Evolutionary conservation across 2,888 invertebrate genomes (phyloP).

Genomic region (Xestia ashworthii): DNA sequence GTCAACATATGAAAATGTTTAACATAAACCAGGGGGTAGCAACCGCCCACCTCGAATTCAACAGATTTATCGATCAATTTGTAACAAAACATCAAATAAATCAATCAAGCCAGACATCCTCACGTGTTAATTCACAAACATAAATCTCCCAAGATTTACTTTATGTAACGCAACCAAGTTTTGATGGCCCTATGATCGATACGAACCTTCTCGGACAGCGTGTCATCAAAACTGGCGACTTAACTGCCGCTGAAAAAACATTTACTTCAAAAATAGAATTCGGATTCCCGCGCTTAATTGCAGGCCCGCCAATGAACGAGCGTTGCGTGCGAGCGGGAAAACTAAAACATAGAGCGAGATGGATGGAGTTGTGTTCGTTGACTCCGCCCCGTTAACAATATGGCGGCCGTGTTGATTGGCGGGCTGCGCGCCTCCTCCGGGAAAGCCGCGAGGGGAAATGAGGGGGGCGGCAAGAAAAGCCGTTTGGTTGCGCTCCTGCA

Average conservation of each 20-base stretch:
- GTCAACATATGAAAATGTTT: conserved; percentile 70
- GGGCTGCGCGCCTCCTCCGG: conserved; percentile 85
- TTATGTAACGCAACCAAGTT: conserved; percentile 80
- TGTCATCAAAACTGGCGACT: conserved; percentile 79
- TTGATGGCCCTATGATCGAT: conserved; percentile 70
- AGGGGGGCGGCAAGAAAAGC: conserved; percentile 72
- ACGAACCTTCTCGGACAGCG: conserved; percentile 73
- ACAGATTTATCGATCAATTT: conserved; percentile 81
- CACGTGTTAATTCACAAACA: conserved; percentile 84
- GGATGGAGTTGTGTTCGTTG: conserved; percentile 73
- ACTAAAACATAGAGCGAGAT: conserved; percentile 76
- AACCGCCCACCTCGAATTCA: conserved; percentile 80
- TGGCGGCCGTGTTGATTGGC: conserved; percentile 92
- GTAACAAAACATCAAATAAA: conserved; percentile 84
- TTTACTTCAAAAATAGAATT: conserved; percentile 90
- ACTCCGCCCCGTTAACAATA: conserved; percentile 92
- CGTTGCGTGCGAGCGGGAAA: conserved; percentile 81
- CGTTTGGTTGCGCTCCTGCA: conserved; percentile 47
- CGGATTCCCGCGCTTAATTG: conserved; percentile 90
- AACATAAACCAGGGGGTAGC: conserved; percentile 60
- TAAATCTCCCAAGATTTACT: conserved; percentile 86
- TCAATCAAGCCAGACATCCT: conserved; percentile 83
- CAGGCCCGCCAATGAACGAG: conserved; percentile 87
- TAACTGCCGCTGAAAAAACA: conserved; percentile 86
- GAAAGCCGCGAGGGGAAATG: conserved; percentile 83